Evolutionary conservation across 2,113 vertebrate genomes (phyloP).

Genomic region (Pipra filicauda): DNA sequence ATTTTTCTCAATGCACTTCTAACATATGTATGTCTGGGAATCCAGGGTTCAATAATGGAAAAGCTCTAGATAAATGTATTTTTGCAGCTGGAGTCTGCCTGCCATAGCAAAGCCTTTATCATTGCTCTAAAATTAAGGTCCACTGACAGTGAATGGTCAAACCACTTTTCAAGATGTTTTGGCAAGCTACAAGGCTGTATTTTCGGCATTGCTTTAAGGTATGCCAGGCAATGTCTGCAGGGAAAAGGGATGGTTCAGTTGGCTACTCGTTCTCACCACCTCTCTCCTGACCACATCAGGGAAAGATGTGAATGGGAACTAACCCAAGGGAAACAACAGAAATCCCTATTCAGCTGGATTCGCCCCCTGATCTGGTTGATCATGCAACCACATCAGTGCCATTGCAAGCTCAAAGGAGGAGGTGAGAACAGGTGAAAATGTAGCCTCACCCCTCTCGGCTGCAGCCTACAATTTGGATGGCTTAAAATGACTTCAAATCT

Average conservation of each 20-base stretch:
- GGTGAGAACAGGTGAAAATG: constrained; percentile 30
- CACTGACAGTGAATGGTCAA: background rate
- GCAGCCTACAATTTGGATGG: background rate
- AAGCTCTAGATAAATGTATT: constrained; percentile 8
- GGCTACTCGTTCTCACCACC: background rate
- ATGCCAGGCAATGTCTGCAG: background rate
- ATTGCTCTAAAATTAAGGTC: background rate
- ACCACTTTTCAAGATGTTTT: background rate
- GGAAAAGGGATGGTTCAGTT: background rate
- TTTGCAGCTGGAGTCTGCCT: background rate
- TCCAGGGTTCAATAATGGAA: background rate
- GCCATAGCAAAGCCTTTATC: background rate
- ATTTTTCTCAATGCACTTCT: constrained; percentile 33
- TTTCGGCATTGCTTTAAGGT: background rate
- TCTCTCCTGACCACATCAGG: background rate
- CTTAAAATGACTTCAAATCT: background rate
- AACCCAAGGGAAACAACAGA: background rate
- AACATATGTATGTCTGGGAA: background rate
- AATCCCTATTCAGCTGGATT: background rate
- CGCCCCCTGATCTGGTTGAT: background rate
- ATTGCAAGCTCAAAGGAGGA: background rate
- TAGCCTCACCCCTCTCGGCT: background rate
- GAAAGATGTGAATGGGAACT: background rate
- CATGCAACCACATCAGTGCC: background rate
- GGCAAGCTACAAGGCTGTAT: background rate